phyloP scores from a whole-genome alignment of 2,888 invertebrate species.

The Balanococcus diminutus region DNA sequence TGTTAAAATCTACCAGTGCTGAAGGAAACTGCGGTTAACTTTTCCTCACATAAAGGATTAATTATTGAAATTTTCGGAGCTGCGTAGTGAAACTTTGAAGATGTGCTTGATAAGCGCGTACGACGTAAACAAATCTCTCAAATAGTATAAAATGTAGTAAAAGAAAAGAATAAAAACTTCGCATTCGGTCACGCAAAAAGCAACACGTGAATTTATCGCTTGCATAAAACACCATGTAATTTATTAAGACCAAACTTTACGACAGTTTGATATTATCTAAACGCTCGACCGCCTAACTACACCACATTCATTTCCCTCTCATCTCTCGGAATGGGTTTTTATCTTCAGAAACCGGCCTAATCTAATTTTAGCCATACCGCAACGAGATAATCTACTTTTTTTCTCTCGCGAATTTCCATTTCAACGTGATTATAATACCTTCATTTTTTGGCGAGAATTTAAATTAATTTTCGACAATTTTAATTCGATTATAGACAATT shows the following conservation, averaged over 20 bases:
- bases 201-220: slow-evolving; percentile 40
- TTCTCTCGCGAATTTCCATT: not conserved
- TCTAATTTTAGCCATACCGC: too few relatives aligned
- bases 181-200: slow-evolving; percentile 21
- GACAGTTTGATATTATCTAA: not conserved
- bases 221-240: slow-evolving; percentile 11
- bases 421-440: too few relatives aligned
- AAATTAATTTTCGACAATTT: not conserved
- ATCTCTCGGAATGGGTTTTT: not conserved
- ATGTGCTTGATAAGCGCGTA: not conserved
- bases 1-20: not conserved
- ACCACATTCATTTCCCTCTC: not conserved
- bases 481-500: not conserved
- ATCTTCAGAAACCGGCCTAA: too few relatives aligned
- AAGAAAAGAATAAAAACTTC: not conserved
- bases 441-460: not conserved
- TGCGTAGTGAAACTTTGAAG: not conserved
- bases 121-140: slow-evolving; percentile 13
- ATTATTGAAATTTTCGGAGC: not conserved
- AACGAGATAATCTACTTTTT: not conserved
- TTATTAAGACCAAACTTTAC: not conserved
- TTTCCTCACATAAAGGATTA: not conserved
- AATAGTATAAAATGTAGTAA: not conserved
- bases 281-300: not conserved
- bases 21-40: not conserved